Evolutionary conservation across 2,888 invertebrate genomes (phyloP).

Genomic region (Epirrhoe alternata): DNA sequence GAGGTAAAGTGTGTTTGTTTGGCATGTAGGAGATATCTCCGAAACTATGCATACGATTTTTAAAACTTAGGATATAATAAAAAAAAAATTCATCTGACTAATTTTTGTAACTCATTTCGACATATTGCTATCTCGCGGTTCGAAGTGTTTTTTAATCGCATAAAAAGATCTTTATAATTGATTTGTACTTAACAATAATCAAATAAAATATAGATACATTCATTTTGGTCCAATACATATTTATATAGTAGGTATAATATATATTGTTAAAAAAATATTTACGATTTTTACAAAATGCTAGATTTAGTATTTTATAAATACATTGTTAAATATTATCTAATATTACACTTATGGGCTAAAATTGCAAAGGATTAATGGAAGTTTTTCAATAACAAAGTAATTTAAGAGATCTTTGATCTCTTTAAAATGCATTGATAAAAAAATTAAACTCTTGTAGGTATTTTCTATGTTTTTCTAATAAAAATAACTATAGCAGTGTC

Average conservation of each 20-base stretch:
- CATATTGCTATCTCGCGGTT: too few species aligned
- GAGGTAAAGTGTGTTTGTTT: too few species aligned
- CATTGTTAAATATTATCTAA: conserved; percentile 21
- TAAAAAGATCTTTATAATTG: not conserved
- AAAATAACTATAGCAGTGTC: too few species aligned
- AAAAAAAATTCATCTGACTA: too few species aligned
- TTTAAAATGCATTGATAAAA: not conserved
- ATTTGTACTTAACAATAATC: not conserved
- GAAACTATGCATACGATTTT: too few species aligned
- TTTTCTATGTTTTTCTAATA: too few species aligned
- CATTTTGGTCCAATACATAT: not conserved
- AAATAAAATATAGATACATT: not conserved
- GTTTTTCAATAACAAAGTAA: conserved; percentile 8
- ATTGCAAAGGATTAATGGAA: conserved; percentile 13
- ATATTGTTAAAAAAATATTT: conserved; percentile 4
- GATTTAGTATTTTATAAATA: not conserved
- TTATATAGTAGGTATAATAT: not conserved
- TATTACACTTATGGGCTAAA: conserved; percentile 7
- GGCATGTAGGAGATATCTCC: too few species aligned
- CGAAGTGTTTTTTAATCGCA: too few species aligned
- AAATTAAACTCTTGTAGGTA: not conserved
- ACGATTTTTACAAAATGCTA: conserved; percentile 4
- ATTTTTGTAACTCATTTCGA: too few species aligned
- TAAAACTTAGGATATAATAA: too few species aligned
- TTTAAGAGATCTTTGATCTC: conserved; percentile 6